phyloP scores from a whole-genome alignment of 2,113 vertebrate species.

The Opisthocomus hoazin region DNA sequence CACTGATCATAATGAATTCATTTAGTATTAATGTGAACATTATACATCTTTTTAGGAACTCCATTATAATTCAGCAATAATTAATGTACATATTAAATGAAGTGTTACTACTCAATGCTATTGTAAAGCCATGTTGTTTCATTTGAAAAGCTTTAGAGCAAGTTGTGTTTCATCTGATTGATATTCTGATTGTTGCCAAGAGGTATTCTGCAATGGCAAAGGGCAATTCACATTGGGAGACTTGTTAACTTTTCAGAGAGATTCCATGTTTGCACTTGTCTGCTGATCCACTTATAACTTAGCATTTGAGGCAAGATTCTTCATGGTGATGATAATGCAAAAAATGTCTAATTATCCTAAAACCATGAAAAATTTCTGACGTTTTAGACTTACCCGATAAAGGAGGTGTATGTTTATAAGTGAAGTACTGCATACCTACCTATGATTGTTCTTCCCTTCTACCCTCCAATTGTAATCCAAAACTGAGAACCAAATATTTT shows the following conservation, averaged over 20 bases:
- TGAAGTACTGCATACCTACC: neutral
- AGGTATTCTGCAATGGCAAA: neutral
- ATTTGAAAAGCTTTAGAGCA: slow-evolving; percentile 11
- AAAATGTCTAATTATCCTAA: neutral
- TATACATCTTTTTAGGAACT: slow-evolving; percentile 5
- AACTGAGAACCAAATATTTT: neutral
- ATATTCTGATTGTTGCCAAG: neutral
- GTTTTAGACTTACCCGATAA: neutral
- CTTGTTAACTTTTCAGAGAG: neutral
- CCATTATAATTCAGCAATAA: slow-evolving; percentile 45
- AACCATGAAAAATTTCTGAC: neutral
- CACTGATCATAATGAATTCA: slow-evolving; percentile 26
- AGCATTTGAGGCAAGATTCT: neutral
- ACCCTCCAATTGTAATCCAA: neutral
- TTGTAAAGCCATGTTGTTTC: slow-evolving; percentile 10
- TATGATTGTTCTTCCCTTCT: neutral
- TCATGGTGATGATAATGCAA: neutral
- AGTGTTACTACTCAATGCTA: slow-evolving; percentile 5
- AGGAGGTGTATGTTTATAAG: neutral
- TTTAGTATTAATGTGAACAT: slow-evolving; percentile 25
- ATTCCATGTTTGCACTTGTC: neutral
- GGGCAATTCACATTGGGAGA: neutral
- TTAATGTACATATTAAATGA: slow-evolving; percentile 39
- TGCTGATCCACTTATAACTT: neutral
- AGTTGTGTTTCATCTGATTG: neutral